phyloP scores from a whole-genome alignment of 2,113 vertebrate species.

The Pelusios castaneus region DNA sequence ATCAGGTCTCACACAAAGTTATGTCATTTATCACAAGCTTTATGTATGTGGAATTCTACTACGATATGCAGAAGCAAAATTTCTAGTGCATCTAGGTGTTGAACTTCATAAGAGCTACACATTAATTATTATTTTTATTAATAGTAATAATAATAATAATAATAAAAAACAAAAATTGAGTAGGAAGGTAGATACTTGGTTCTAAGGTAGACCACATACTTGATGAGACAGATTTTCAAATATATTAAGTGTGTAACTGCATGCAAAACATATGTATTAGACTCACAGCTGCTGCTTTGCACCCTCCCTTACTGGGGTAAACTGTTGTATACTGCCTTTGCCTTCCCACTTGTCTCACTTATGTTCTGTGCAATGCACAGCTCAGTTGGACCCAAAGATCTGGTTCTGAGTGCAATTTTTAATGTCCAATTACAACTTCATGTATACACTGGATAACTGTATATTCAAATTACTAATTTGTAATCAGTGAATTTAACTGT shows the following conservation, averaged over 20 bases:
- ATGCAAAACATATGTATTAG: not conserved
- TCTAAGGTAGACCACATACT: not conserved
- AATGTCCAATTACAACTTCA: conserved; percentile 15
- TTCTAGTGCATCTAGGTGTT: not conserved
- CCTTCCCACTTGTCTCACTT: not conserved
- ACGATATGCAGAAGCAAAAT: not conserved
- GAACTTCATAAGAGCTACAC: fast-evolving
- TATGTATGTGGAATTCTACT: not conserved
- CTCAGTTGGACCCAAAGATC: not conserved
- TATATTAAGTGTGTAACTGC: fast-evolving
- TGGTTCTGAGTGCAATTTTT: not conserved
- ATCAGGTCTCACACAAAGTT: not conserved
- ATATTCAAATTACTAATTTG: not conserved
- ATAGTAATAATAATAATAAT: not conserved
- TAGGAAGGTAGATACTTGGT: not conserved
- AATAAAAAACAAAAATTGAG: not conserved
- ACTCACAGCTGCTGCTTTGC: fast-evolving
- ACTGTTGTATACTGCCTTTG: not conserved
- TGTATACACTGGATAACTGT: not conserved
- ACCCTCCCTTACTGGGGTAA: not conserved
- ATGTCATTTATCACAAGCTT: fast-evolving
- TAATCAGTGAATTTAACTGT: not conserved
- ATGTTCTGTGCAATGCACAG: not conserved
- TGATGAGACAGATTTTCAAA: not conserved
- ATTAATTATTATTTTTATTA: not conserved